Conservation (phyloP, 2,113 vertebrate species). For the Gallinago media region DNA sequence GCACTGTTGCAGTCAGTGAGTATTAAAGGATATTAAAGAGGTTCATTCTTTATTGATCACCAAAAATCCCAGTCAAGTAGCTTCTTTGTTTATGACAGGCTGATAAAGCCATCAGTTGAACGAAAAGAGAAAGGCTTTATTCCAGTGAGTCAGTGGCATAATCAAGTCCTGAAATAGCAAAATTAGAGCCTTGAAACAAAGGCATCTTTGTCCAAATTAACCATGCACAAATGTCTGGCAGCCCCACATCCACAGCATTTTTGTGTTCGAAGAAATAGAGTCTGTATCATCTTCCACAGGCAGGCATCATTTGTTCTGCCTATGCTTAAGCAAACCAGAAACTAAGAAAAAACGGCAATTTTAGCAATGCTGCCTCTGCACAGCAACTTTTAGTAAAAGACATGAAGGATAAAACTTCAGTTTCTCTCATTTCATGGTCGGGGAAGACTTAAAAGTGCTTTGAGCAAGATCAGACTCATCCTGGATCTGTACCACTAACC, state of each 20-base stretch:
- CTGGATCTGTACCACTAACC: background rate
- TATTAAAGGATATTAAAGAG: background rate
- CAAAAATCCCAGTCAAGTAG: background rate
- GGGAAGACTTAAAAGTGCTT: background rate
- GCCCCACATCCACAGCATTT: background rate
- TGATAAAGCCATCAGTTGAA: background rate
- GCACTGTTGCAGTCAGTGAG: background rate
- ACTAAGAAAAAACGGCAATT: background rate
- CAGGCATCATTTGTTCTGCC: background rate
- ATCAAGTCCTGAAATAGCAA: background rate
- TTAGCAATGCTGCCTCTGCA: background rate
- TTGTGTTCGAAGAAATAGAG: background rate
- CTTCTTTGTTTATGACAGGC: background rate
- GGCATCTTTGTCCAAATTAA: background rate
- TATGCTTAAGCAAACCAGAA: background rate
- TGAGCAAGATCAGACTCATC: background rate
- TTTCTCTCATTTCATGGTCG: background rate
- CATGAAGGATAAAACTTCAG: accelerated
- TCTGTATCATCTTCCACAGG: background rate
- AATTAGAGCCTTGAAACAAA: background rate
- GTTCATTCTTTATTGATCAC: background rate
- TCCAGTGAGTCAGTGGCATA: background rate
- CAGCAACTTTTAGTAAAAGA: background rate
- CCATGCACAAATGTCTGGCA: background rate
- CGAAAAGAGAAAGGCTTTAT: background rate